phyloP scores from a whole-genome alignment of 2,113 vertebrate species.

The Colistium nudipinnis region DNA sequence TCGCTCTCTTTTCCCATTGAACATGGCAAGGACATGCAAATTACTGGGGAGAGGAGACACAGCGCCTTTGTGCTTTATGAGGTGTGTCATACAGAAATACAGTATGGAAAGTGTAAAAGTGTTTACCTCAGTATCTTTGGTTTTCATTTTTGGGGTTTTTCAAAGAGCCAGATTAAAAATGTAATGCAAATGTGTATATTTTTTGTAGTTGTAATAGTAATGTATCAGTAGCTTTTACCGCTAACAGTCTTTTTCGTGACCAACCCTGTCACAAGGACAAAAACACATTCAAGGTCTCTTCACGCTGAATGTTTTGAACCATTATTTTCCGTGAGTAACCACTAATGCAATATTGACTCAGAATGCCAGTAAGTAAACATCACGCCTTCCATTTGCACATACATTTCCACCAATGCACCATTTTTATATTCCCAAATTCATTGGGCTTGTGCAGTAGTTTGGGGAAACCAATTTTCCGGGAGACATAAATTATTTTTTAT shows the following conservation, averaged over 20 bases:
- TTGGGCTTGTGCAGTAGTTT: slow-evolving; percentile 9
- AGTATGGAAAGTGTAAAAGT: no score
- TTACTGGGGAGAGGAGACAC: slow-evolving; percentile 19
- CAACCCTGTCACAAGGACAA: neutral
- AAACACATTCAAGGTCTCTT: slow-evolving; percentile 26
- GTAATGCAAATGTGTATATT: neutral
- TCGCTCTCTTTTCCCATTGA: slow-evolving; percentile 42
- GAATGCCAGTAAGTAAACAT: slow-evolving; percentile 48
- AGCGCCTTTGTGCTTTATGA: neutral
- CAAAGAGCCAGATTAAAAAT: neutral
- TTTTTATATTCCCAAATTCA: neutral
- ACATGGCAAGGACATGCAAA: slow-evolving; percentile 58
- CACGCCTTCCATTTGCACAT: slow-evolving; percentile 39
- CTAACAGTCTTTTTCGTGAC: neutral
- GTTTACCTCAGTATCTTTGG: slow-evolving; percentile 24
- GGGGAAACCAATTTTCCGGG: slow-evolving; percentile 2
- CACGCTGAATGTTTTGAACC: slow-evolving; percentile 26
- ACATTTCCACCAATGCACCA: slow-evolving; percentile 19
- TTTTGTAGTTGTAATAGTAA: neutral
- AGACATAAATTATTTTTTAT: slow-evolving; percentile 9
- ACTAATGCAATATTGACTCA: slow-evolving; percentile 59
- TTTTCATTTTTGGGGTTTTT: no score
- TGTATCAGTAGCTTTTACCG: neutral
- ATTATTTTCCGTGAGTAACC: slow-evolving; percentile 52
- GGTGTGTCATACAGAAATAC: slow-evolving; percentile 1